phyloP scores from a whole-genome alignment of 2,113 vertebrate genomes.

The Chloropsis cyanopogon region DNA sequence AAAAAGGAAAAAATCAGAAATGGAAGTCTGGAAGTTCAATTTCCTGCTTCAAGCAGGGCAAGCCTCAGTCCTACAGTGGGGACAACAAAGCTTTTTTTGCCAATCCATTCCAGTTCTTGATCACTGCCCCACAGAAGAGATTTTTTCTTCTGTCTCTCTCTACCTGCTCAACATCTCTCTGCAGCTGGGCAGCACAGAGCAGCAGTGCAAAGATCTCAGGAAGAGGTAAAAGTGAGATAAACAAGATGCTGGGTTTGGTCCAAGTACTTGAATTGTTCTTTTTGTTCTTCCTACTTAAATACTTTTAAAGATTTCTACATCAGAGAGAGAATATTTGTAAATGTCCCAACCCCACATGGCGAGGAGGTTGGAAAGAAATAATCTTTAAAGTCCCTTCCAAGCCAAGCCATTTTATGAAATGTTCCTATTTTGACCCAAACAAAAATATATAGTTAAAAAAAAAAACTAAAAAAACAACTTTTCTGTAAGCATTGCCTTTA shows the following conservation, averaged over 20 bases:
- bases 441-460: neutral
- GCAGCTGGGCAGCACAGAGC: rapidly evolving
- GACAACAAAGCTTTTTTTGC: neutral
- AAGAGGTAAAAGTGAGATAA: neutral
- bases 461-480: neutral
- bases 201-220: neutral
- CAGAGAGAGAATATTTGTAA: neutral
- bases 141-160: neutral
- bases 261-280: neutral
- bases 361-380: neutral
- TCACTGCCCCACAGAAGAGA: neutral
- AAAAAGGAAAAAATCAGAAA: neutral
- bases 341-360: neutral
- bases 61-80: neutral
- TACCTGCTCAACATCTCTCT: neutral
- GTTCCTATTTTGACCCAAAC: neutral
- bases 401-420: neutral
- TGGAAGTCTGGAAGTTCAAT: neutral
- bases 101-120: neutral
- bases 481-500: neutral
- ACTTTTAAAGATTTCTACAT: neutral
- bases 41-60: neutral
- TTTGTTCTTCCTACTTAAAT: neutral
- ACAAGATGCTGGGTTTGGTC: neutral
- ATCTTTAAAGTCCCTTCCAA: neutral